Evolutionary conservation across 2,888 invertebrate genomes (phyloP).

Genomic region (Sthenelais limicola): DNA sequence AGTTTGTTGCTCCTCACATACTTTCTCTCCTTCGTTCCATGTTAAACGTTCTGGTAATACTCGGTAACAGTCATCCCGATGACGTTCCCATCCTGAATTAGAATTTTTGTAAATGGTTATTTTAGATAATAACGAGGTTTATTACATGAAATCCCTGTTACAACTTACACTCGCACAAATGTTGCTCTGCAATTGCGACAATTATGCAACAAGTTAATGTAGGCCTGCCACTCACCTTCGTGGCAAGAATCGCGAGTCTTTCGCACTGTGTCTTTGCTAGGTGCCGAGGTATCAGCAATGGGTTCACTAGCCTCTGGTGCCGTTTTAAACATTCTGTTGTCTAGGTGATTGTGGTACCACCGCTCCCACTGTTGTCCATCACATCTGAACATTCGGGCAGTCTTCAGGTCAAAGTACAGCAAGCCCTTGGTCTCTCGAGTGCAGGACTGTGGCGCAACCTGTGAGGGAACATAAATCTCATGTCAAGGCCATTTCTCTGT

Average conservation of each 20-base stretch:
- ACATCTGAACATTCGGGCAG: conserved; percentile 67
- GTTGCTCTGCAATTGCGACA: too few species aligned
- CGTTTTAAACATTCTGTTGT: conserved; percentile 43
- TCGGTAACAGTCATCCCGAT: conserved; percentile 65
- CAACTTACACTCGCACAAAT: too few species aligned
- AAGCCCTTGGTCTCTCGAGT: conserved; percentile 62
- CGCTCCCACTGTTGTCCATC: conserved; percentile 64
- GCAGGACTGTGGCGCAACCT: conserved; percentile 57
- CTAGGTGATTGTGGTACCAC: conserved; percentile 44
- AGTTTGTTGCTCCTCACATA: conserved; percentile 60
- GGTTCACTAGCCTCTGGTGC: conserved; percentile 25
- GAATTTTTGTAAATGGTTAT: too few species aligned
- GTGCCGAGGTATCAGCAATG: not conserved
- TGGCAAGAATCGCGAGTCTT: conserved; percentile 2
- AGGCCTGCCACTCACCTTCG: not conserved
- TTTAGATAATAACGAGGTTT: too few species aligned
- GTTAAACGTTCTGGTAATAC: conserved; percentile 60
- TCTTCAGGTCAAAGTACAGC: conserved; percentile 63
- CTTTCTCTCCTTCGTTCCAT: conserved; percentile 65
- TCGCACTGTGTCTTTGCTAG: conserved; percentile 29
- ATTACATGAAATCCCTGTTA: too few species aligned
- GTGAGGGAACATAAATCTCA: too few species aligned
- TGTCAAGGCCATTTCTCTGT: too few species aligned
- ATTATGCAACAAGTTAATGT: too few species aligned
- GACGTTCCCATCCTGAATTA: conserved; percentile 64